Evolutionary conservation across 2,888 invertebrate species (phyloP), one percentile per base, ranked within the genome.

Genomic region (Dorcus parallelipipedus): DNA sequence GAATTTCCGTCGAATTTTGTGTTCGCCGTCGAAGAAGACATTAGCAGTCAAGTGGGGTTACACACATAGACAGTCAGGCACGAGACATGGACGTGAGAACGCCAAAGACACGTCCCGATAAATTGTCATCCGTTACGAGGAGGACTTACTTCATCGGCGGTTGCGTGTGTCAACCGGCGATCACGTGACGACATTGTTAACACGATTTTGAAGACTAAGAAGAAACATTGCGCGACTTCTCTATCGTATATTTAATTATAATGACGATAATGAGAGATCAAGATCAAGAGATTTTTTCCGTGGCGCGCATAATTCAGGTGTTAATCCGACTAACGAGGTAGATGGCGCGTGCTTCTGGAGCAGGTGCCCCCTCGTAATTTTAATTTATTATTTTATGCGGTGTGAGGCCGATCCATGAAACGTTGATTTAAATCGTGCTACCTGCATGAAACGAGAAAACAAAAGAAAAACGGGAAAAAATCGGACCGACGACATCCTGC

Each of bases 341-440:
- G 65, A 65, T 68, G 67, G 65, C 61, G 62, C 65, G 64, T 65
- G 64, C 59, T 58, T 53, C 45, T 56, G 52, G 54, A 61, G 66
- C 67, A 68, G 67, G 67, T 68, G 67, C 60, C 26, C 41, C 40
- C 38, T 56, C 56, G 45, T 26, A 54, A 33, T 49, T 54, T 54
- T 47, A 54, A 38, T 54, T 39, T 39, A 48, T 52, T 52, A 20
- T 42, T n/a, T 52, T 41, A 33, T 33, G 26, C 26, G 26, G 26
- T 33, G 6, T 33, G 26, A 33, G 26, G 26, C 5, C 26, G 26
- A 7, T 6, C 26, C 26, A 33, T 33, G 26, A 33, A 33, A 33
- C 26, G 26, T 33, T 33, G 3, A 33, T 33, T 33, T 4, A 33
- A 33, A 33, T 33, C 26, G 26, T 33, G 26, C 26, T 33, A 33